Base-by-base conservation (phyloP, 2,113 vertebrate species). In the Esox niger region DNA sequence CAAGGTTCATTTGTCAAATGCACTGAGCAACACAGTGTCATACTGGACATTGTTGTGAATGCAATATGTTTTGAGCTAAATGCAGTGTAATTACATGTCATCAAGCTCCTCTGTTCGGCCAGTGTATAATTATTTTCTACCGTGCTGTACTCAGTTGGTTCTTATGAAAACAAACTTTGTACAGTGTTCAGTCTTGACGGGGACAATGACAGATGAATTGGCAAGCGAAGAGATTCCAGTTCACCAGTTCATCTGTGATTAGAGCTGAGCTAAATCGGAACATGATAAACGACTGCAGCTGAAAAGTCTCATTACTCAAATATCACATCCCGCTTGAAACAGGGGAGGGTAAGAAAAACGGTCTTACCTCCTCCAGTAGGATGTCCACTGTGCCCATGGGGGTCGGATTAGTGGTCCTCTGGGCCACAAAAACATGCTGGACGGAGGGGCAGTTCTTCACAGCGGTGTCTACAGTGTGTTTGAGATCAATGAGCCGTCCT, bases 361-460 rank as follows among this genome's bases (percentile, higher is more conserved):
- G 25, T n/a, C n/a, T 63, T 85, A 97, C 95, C 89, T 98, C 89
- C 55, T 97, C 95, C 4, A 97, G 90, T 0, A 79, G 76, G 58
- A 95, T 49, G 66, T 97, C 96, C 78, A 63, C 77, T 23, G 82
- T 61, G 33, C 91, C 86, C 93, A 95, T 93, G 27, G 74, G 85
- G 33, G 92, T 84, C 35, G 86, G 86, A 20, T 77, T 90, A 20
- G 92, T 87, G 1, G 95, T 97, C 87, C 95, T 93, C 71, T 91
- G 93, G 68, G 91, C 91, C 74, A 97, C 94, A 35, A 97, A 92
- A 62, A 98, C 91, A 0, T 88, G 85, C 69, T 85, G 87, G 73
- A 98, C 29, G 0, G 89, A 88, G 0, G 94, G 93, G 72, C 95
- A 97, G 27, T 20, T 89, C 84, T 91, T 93, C 66, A 97, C 83